phyloP scores from a whole-genome alignment of 2,113 vertebrate species.

The Platycercus adscitus region DNA sequence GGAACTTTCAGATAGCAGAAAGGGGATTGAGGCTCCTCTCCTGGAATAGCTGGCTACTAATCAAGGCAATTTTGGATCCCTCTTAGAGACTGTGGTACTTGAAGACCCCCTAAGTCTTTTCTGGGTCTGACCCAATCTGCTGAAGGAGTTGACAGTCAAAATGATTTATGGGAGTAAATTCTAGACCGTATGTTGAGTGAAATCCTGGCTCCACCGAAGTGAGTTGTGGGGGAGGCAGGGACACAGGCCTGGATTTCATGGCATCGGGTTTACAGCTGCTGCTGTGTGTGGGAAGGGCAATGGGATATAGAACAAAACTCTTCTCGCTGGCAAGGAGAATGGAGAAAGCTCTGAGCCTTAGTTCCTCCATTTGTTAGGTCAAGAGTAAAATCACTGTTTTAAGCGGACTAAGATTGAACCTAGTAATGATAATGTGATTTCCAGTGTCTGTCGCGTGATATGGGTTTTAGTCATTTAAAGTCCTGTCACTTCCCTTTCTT shows the following conservation, averaged over 20 bases:
- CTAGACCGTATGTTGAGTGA: conserved; percentile 19
- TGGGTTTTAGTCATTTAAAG: background rate
- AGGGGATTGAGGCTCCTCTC: background rate
- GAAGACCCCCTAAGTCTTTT: background rate
- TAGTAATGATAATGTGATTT: background rate
- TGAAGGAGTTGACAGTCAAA: conserved; percentile 32
- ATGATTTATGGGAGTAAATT: conserved; percentile 34
- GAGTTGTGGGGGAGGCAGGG: background rate
- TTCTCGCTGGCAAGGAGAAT: background rate
- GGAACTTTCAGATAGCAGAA: background rate
- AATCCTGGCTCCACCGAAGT: background rate
- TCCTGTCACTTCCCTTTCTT: background rate
- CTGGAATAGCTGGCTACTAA: background rate
- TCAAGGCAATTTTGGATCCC: background rate
- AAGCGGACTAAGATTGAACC: background rate
- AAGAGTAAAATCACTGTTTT: background rate
- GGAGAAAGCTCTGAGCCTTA: background rate
- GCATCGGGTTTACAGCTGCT: conserved; percentile 30
- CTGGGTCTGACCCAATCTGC: conserved; percentile 2
- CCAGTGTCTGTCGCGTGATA: background rate
- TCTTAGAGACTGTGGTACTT: background rate
- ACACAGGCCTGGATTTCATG: background rate
- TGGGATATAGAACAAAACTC: background rate
- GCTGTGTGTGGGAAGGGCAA: background rate
- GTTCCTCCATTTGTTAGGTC: background rate